Evolutionary conservation across 2,888 invertebrate genomes (phyloP), one percentile per base, ranked within the genome.

Genomic region (Apodemia hepburni): DNA sequence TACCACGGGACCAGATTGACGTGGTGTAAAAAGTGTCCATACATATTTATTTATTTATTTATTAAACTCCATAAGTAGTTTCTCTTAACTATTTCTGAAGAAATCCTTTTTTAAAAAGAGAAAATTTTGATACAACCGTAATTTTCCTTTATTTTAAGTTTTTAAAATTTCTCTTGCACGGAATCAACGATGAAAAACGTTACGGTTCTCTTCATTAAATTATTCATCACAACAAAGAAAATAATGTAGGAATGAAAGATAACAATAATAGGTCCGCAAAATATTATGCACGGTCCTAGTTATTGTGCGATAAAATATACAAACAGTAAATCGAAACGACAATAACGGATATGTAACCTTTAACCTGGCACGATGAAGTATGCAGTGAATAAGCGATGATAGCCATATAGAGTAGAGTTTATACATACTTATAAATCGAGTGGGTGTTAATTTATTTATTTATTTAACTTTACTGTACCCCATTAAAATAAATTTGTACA

Each of bases 311-410:
- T 57, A 29, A 57, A 57, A 57, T 57, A 57, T 57, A 12, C 57
- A 57, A 29, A 57, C 57, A 29, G 27, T 57, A n/a, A 27, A 29
- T 29, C 22, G 29, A 29, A 57, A 57, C 57, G 57, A 57, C 57
- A 57, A 57, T 54, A 54, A 54, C 54, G 54, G 54, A 54, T 54
- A 54, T 15, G 27, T 27, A 54, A 54, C 29, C 57, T 57, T 57
- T 57, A n/a, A 57, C 57, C 57, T 27, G n/a, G 27, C 57, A 29
- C 57, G 57, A 57, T 57, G 57, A 57, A 57, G 57, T 57, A 57
- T 57, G 57, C 15, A 57, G 22, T 57, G 57, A 57, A 29, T 57
- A 29, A 57, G 57, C 57, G 57, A 47, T 8, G 47, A 57, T 57
- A 57, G 54, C 54, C 42, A 47, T 17, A 47, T 17, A 47, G n/a